Percentiles rank a stretch among this genome's conserved stretches.
These are phyloP conservation scores for Oryzias celebensis DNA, from an alignment of 2,113 vertebrate species.

Conservation along the genomic window DNA sequence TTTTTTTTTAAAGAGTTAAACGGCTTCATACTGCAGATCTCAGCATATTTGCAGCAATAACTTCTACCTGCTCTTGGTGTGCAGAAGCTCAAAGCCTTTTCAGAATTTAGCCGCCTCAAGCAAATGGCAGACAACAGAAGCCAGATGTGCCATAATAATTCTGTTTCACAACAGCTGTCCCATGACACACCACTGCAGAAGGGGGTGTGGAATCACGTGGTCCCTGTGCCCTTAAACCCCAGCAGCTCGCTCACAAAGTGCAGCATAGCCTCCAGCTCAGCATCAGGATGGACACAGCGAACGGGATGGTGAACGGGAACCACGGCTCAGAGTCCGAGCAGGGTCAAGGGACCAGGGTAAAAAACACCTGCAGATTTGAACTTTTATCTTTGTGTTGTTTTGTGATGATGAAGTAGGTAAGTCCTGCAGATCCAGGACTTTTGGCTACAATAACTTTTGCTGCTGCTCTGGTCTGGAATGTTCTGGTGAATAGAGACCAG, in stretches of 20 bases:
- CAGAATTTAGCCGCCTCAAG: neutral
- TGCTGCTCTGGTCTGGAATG: constrained; percentile 18
- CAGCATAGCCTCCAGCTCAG: constrained; percentile 1
- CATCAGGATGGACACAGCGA: constrained; percentile 71
- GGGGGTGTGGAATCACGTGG: constrained; percentile 71
- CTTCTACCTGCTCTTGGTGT: no score
- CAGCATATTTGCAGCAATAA: no score
- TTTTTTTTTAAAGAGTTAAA: no score
- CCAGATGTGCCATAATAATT: constrained; percentile 48
- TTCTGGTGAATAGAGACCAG: constrained; percentile 30
- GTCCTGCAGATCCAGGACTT: neutral
- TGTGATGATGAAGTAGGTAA: neutral
- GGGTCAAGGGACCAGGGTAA: neutral
- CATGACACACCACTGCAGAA: constrained; percentile 51
- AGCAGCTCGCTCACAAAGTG: constrained; percentile 19
- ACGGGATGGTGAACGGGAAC: constrained; percentile 60
- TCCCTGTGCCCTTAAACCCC: constrained; percentile 13
- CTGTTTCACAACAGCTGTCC: constrained; percentile 50
- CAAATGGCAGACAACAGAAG: constrained; percentile 33
- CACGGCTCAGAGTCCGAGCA: constrained; percentile 11
- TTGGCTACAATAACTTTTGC: neutral
- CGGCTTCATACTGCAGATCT: no score
- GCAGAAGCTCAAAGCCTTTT: no score
- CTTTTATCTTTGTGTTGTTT: neutral
- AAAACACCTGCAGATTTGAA: no score